A percentile compares a stretch with the other conserved stretches of the same genome.
Conservation (phyloP, 1,140 invertebrate genomes). For the Drosophila ficusphila region DNA sequence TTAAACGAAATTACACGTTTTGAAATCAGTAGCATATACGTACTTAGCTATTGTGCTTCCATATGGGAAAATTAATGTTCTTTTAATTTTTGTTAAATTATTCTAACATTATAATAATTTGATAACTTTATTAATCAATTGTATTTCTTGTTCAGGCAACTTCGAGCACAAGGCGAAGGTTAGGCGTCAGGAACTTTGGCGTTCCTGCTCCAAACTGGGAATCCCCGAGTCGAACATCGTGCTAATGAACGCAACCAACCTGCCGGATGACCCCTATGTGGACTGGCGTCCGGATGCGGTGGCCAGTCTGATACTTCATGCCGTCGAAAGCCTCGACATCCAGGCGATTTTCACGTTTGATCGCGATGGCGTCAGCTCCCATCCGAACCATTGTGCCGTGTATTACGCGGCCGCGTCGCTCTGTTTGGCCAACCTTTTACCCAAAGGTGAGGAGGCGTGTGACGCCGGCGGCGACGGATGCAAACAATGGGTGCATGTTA, state of each 20-base stretch:
- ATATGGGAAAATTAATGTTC: too few species aligned
- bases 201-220: slow-evolving; percentile 91
- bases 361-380: slow-evolving; percentile 93
- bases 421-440: slow-evolving; percentile 90
- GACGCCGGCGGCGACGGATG: slow-evolving; percentile 34
- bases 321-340: slow-evolving; percentile 90
- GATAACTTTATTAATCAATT: not conserved
- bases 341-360: slow-evolving; percentile 97
- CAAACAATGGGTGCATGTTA: slow-evolving; percentile 61
- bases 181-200: slow-evolving; percentile 91
- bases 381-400: slow-evolving; percentile 94
- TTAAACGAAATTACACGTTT: not conserved
- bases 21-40: not conserved
- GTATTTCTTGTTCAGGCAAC: slow-evolving; percentile 86
- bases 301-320: slow-evolving; percentile 89
- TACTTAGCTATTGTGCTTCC: not conserved
- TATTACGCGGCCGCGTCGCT: slow-evolving; percentile 92
- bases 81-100: too few species aligned
- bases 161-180: slow-evolving; percentile 88
- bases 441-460: slow-evolving; percentile 85
- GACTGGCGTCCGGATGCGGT: slow-evolving; percentile 91
- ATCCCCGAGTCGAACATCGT: slow-evolving; percentile 90
- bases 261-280: slow-evolving; percentile 90
- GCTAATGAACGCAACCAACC: slow-evolving; percentile 88
- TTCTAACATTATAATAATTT: too few species aligned